Conservation (phyloP, 2,888 invertebrate species). For the Sturmia bella region DNA sequence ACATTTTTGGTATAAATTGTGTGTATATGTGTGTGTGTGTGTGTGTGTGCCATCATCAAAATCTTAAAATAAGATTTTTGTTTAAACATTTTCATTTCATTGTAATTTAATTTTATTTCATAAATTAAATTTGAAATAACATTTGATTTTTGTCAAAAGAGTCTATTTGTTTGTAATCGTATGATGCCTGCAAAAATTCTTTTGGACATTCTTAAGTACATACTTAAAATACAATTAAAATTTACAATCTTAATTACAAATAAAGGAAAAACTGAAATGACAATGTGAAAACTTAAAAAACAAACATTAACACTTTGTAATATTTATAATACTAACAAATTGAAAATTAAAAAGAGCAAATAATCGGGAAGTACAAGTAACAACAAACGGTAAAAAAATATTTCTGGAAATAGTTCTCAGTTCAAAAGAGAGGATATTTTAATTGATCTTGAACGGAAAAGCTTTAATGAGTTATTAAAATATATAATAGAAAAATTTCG, state of each 20-base stretch:
- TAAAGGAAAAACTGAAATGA: constrained; percentile 29
- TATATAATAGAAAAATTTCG: too few species aligned
- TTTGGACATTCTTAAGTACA: constrained; percentile 53
- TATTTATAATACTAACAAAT: constrained; percentile 60
- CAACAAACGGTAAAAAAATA: neutral
- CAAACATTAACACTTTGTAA: constrained; percentile 53
- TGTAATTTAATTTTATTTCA: constrained; percentile 19
- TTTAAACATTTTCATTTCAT: neutral
- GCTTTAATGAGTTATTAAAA: neutral
- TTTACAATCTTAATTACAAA: constrained; percentile 45
- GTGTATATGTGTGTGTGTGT: constrained; percentile 31
- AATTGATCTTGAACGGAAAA: neutral
- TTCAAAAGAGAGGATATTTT: neutral
- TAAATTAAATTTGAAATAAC: constrained; percentile 10
- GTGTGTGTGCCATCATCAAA: constrained; percentile 19
- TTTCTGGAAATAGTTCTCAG: neutral
- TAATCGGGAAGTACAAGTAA: neutral
- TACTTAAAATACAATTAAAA: constrained; percentile 55
- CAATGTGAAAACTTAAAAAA: constrained; percentile 34
- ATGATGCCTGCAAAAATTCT: constrained; percentile 6
- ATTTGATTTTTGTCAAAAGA: neutral
- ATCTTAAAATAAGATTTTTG: constrained; percentile 28
- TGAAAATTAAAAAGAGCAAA: constrained; percentile 11
- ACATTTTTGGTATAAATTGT: constrained; percentile 70
- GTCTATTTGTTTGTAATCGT: neutral